A percentile compares a stretch with the other conserved stretches of the same genome.
Evolutionary conservation across 2,888 invertebrate species (phyloP).

Genomic region (Acheta domesticus): DNA sequence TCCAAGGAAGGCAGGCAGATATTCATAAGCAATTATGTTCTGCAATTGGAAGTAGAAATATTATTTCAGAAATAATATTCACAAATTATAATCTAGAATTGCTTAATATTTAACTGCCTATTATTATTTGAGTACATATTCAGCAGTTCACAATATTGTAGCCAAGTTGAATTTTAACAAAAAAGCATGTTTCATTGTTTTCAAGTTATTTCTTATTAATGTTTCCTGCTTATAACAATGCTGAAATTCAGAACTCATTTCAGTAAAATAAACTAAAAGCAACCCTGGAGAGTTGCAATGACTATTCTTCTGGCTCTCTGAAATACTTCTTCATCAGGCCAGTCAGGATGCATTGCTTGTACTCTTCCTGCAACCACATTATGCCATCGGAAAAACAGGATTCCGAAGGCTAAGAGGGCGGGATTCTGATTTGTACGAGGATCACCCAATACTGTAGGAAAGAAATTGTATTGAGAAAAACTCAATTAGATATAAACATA

Average conservation of each 20-base stretch:
- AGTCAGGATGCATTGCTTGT: conserved; percentile 73
- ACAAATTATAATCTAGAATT: too few relatives aligned
- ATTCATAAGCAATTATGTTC: conserved; percentile 95
- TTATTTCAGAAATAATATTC: not conserved
- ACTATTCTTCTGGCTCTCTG: conserved; percentile 86
- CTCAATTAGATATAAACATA: too few relatives aligned
- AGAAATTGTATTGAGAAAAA: not conserved
- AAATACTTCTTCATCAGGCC: conserved; percentile 93
- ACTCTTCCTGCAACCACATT: conserved; percentile 83
- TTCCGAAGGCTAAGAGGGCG: conserved; percentile 86
- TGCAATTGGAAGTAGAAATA: conserved; percentile 50
- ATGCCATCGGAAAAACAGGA: conserved; percentile 93
- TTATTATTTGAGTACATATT: too few relatives aligned
- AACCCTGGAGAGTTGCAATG: conserved; percentile 85
- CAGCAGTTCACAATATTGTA: too few relatives aligned
- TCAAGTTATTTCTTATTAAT: too few relatives aligned
- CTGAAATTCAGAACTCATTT: too few relatives aligned
- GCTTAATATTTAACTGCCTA: too few relatives aligned
- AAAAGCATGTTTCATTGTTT: too few relatives aligned
- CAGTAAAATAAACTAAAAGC: too few relatives aligned
- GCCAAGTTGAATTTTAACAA: too few relatives aligned
- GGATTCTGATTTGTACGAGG: conserved; percentile 97
- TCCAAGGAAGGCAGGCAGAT: conserved; percentile 85
- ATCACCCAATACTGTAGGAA: conserved; percentile 81
- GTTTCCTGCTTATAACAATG: too few relatives aligned